Conservation (phyloP, 2,888 invertebrate genomes). For the Empis livida region DNA sequence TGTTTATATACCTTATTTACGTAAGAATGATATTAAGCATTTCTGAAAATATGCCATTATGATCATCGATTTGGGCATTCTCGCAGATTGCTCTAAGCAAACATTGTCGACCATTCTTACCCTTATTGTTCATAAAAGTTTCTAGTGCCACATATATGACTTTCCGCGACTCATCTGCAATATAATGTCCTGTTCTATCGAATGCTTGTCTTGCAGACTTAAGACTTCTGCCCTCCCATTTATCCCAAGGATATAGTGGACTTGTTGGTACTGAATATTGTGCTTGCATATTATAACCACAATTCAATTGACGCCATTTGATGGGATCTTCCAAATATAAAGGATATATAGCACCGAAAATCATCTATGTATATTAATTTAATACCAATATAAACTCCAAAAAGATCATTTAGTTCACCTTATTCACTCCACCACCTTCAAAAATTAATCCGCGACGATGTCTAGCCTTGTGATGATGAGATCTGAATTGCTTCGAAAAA, state of each 20-base stretch:
- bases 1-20: slow-evolving; percentile 14
- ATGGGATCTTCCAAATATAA: slow-evolving; percentile 22
- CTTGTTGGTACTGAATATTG: slow-evolving; percentile 22
- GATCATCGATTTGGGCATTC: slow-evolving; percentile 25
- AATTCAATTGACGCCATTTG: slow-evolving; percentile 23
- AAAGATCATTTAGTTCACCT: slow-evolving; percentile 12
- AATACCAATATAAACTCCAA: neutral
- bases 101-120: slow-evolving; percentile 22
- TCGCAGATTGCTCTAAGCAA: slow-evolving; percentile 28
- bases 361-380: slow-evolving; percentile 10
- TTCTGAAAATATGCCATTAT: slow-evolving; percentile 23
- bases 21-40: slow-evolving; percentile 25
- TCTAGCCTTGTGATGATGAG: neutral
- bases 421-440: slow-evolving; percentile 16
- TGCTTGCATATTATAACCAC: slow-evolving; percentile 21
- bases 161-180: slow-evolving; percentile 22
- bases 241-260: slow-evolving; percentile 28
- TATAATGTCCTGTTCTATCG: slow-evolving; percentile 14
- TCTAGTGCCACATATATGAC: slow-evolving; percentile 21
- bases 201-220: slow-evolving; percentile 8
- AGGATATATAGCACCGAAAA: slow-evolving; percentile 21
- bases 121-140: slow-evolving; percentile 5
- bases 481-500: too few relatives aligned
- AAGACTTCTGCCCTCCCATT: slow-evolving; percentile 20
- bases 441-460: slow-evolving; percentile 16